These are phyloP conservation scores for Solenopsis fugax DNA, from an alignment of 1,140 invertebrate genomes.

Conservation along the genomic window DNA sequence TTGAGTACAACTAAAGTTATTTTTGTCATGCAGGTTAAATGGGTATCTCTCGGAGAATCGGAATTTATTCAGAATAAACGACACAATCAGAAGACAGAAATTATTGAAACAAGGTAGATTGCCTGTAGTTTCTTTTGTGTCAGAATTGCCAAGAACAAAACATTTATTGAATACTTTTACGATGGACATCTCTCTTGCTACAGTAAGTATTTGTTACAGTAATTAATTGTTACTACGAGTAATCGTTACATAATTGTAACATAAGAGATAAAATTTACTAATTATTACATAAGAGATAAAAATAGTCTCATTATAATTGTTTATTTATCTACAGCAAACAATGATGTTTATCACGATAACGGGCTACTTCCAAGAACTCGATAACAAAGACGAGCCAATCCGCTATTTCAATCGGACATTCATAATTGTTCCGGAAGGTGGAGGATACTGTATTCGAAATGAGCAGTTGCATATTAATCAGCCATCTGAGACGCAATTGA, in stretches of 20 bases:
- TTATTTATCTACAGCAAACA: slow-evolving; percentile 72
- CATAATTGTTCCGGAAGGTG: slow-evolving; percentile 92
- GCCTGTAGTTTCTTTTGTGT: slow-evolving; percentile 92
- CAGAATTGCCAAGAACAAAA: slow-evolving; percentile 92
- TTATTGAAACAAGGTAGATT: slow-evolving; percentile 91
- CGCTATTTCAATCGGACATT: slow-evolving; percentile 94
- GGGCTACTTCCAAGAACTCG: slow-evolving; percentile 92
- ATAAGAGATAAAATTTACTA: no score
- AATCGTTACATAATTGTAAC: background rate
- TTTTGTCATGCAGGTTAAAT: slow-evolving; percentile 86
- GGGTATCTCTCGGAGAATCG: slow-evolving; percentile 91
- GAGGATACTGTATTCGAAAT: slow-evolving; percentile 94
- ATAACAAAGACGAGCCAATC: slow-evolving; percentile 87
- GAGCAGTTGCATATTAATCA: slow-evolving; percentile 93
- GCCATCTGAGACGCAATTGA: slow-evolving; percentile 91
- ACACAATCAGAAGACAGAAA: slow-evolving; percentile 88
- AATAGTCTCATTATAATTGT: background rate
- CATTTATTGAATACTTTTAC: slow-evolving; percentile 94
- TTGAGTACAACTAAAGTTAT: slow-evolving; percentile 2
- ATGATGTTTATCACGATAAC: slow-evolving; percentile 91
- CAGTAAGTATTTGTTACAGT: slow-evolving; percentile 87
- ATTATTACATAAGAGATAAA: no score
- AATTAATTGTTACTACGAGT: background rate
- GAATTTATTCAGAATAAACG: slow-evolving; percentile 90
- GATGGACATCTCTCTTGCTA: slow-evolving; percentile 92